Conservation (phyloP, 2,888 invertebrate genomes). For the Trissonchulus latispiculum region DNA sequence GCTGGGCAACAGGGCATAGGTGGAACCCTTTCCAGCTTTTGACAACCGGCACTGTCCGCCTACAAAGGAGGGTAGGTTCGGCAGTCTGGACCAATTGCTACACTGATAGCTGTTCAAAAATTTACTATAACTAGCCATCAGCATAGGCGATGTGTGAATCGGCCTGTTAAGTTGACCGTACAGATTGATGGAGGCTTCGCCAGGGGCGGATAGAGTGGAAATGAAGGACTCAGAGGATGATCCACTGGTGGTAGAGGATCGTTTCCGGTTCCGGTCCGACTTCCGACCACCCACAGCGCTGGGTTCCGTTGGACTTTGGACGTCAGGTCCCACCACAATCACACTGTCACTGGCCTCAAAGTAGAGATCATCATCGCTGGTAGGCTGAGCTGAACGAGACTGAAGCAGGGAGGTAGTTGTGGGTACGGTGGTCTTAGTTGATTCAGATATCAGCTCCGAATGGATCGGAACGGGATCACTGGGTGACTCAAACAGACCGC, state of each 20-base stretch:
- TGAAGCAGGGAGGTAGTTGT: no score
- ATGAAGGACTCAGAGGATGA: background rate
- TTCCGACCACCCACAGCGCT: background rate
- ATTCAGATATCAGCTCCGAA: no score
- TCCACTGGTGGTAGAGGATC: background rate
- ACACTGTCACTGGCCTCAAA: slow-evolving; percentile 31
- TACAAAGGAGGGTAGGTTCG: background rate
- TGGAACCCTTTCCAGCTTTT: background rate
- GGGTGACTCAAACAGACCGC: no score
- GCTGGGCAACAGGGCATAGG: background rate
- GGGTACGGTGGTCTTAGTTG: no score
- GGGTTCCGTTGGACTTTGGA: no score
- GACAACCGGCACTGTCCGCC: background rate
- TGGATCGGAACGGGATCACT: no score
- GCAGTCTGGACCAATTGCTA: background rate
- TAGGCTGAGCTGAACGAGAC: no score
- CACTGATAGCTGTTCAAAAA: slow-evolving; percentile 15
- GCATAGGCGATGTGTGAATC: slow-evolving; percentile 79
- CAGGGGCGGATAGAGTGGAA: background rate
- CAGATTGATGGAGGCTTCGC: slow-evolving; percentile 59
- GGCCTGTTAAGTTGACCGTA: slow-evolving; percentile 86
- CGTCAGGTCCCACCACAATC: no score
- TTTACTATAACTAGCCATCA: slow-evolving; percentile 78
- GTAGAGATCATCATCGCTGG: no score
- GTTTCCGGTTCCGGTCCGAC: background rate